Evolutionary conservation across 1,140 invertebrate species (phyloP), one percentile per base, ranked within the genome.

Genomic region (Drosophila baimaii): DNA sequence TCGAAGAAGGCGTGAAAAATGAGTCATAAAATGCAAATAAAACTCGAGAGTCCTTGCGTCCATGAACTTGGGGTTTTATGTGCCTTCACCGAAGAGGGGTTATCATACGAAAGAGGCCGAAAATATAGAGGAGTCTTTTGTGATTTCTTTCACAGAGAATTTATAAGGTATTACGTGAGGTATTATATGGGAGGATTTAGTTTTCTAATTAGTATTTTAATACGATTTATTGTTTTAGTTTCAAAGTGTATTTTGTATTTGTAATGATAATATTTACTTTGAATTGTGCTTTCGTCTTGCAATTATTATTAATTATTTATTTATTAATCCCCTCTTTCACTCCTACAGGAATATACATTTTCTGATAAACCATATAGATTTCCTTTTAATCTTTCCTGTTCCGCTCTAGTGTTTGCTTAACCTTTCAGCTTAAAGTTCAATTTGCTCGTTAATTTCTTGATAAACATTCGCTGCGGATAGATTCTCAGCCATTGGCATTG

Each of bases 1-100:
- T 41, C 51, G 19, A 46, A 51, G 61, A 23, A 79, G 83, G 80
- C 84, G 80, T 88, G 84, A 88, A 88, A 88, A 88, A 88, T 88
- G 84, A 88, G 77, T 80, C 84, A 88, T 88, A 88, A 88, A 88
- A 88, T 88, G 84, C 84, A 88, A 88, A 88, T 88, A 88, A 88
- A 89, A 84, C 62, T 88, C 77, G 63, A 88, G 84, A 81, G 77
- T 84, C 79, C 80, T 76, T 77, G 43, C 10, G 15, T 19, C 43
- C 41, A 44, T 56, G 49, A 65, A 43, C 57, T 51, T 72, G 41
- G 13, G 49, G 19, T 56, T 77, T 77, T 52, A 69, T 71, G 57
- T 77, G 64, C 29, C 7, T 66, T 66, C 52, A 3, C 4, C n/a
- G n/a, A n/a, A n/a, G 19, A 35, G 49, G 29, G 49, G 29, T 52